phyloP scores from a whole-genome alignment of 2,113 vertebrate genomes.

The Xerus inauris region DNA sequence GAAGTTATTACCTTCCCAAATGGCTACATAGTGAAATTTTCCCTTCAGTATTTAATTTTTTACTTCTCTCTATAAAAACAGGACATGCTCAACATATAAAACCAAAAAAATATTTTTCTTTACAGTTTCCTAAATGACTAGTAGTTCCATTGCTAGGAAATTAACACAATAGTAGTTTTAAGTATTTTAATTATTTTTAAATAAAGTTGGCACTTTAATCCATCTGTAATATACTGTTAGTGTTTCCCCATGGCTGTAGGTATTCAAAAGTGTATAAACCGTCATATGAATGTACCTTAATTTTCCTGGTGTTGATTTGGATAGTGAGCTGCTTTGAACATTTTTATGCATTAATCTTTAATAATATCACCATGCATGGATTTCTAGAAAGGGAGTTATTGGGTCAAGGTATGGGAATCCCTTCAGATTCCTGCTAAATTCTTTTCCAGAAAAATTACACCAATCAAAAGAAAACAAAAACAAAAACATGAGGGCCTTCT shows the following conservation, averaged over 20 bases:
- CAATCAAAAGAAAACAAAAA: conserved; percentile 29
- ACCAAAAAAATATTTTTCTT: conserved; percentile 27
- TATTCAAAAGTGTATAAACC: neutral
- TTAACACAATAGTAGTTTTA: conserved; percentile 21
- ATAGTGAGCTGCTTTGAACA: neutral
- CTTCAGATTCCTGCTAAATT: conserved; percentile 22
- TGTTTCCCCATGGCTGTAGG: neutral
- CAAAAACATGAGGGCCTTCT: neutral
- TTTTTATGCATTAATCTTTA: conserved; percentile 2
- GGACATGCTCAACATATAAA: conserved; percentile 26
- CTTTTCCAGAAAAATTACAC: conserved; percentile 13
- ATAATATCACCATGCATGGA: neutral
- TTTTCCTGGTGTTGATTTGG: neutral
- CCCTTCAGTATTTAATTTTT: conserved; percentile 3
- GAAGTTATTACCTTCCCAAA: neutral
- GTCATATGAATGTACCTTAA: neutral
- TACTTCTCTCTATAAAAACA: conserved; percentile 20
- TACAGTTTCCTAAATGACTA: neutral
- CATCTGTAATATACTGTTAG: neutral
- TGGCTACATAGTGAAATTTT: conserved; percentile 3
- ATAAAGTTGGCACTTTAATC: neutral
- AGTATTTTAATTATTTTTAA: conserved; percentile 11
- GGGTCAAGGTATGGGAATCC: neutral
- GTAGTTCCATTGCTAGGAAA: conserved; percentile 32
- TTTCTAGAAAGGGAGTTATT: conserved; percentile 47